Evolutionary conservation across 2,888 invertebrate genomes (phyloP).

Genomic region (Muscina levida): DNA sequence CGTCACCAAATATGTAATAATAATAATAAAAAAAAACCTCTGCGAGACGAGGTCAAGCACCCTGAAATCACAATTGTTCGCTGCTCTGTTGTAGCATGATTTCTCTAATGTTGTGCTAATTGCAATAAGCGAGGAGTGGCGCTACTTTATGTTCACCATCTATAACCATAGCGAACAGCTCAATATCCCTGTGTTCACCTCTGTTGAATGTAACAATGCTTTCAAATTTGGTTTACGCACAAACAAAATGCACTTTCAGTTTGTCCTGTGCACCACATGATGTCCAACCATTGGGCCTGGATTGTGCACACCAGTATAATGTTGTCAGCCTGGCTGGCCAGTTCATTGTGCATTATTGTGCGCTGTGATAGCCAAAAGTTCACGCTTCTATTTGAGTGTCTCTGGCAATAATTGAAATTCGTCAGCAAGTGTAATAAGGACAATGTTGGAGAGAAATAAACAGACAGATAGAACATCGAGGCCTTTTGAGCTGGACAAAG

Average conservation of each 20-base stretch:
- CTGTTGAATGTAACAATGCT: slow-evolving; percentile 3
- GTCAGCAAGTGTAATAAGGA: not conserved
- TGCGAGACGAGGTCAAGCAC: slow-evolving; percentile 62
- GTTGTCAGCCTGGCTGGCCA: too few relatives aligned
- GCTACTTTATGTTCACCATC: slow-evolving; percentile 3
- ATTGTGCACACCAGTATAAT: not conserved
- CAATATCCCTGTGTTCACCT: not conserved
- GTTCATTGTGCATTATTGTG: slow-evolving; percentile 5
- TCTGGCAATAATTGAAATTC: slow-evolving; percentile 45
- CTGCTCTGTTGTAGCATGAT: not conserved
- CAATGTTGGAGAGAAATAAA: not conserved
- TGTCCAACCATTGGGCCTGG: not conserved
- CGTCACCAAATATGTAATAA: not conserved
- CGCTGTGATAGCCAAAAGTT: slow-evolving; percentile 26
- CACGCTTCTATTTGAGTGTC: slow-evolving; percentile 48
- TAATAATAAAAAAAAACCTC: not conserved
- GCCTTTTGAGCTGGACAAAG: too few relatives aligned
- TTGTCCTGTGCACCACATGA: not conserved
- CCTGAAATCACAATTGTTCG: slow-evolving; percentile 36
- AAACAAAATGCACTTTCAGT: not conserved
- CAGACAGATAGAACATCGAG: too few relatives aligned
- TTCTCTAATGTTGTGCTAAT: slow-evolving; percentile 33
- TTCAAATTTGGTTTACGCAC: too few relatives aligned
- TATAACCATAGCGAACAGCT: slow-evolving; percentile 25
- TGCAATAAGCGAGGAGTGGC: not conserved